Evolutionary conservation across 2,113 vertebrate genomes (phyloP).

Genomic region (Megaceryle maxima): DNA sequence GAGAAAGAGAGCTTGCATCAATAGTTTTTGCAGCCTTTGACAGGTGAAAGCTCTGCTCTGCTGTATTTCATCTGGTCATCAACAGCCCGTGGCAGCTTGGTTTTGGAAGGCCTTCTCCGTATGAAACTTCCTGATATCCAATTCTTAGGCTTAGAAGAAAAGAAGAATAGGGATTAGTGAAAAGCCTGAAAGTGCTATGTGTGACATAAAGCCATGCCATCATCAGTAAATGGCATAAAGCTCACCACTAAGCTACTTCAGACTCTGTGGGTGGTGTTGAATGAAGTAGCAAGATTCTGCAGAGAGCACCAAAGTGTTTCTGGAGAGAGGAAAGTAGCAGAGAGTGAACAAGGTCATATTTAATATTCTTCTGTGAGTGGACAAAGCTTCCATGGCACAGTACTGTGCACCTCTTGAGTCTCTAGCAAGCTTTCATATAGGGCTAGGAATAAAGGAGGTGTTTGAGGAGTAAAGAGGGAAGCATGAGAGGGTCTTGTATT

Average conservation of each 20-base stretch:
- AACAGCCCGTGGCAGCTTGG: slow-evolving; percentile 20
- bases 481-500: not conserved
- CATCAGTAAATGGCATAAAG: slow-evolving; percentile 37
- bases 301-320: not conserved
- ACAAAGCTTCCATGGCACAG: not conserved
- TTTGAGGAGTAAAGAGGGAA: slow-evolving; percentile 35
- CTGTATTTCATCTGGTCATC: slow-evolving; percentile 3
- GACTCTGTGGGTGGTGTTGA: slow-evolving; percentile 22
- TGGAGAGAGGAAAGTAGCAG: not conserved
- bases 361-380: slow-evolving; percentile 13
- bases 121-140: slow-evolving; percentile 47
- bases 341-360: not conserved
- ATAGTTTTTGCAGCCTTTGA: not conserved
- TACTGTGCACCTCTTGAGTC: not conserved
- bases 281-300: slow-evolving; percentile 17
- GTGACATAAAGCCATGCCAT: slow-evolving; percentile 55
- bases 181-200: slow-evolving; percentile 57
- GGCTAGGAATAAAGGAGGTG: not conserved
- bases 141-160: slow-evolving; percentile 55
- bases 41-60: slow-evolving; percentile 11
- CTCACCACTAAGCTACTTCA: slow-evolving; percentile 55
- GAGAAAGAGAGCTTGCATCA: not conserved
- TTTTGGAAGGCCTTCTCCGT: slow-evolving; percentile 34
- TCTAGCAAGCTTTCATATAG: not conserved
- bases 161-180: slow-evolving; percentile 63